Evolutionary conservation across 2,113 vertebrate genomes (phyloP), one percentile per base, ranked within the genome.

Genomic region (Lepus timidus): DNA sequence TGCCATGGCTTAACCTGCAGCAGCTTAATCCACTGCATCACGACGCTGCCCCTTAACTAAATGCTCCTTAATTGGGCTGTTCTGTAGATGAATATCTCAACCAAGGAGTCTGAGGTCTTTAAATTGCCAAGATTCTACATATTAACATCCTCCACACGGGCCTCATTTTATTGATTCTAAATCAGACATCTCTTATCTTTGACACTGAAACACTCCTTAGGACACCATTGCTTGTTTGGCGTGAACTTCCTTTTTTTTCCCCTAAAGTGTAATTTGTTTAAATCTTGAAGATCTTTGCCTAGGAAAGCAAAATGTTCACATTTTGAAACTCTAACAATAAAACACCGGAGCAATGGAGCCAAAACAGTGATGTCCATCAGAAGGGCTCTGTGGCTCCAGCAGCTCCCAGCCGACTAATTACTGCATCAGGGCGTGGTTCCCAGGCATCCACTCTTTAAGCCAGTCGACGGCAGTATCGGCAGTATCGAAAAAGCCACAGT

Each of bases 311-410:
- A 95, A 88, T 95, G 94, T 95, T 96, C 96, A 95, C 96, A 96
- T 85, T 94, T 89, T 91, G 82, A 88, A 96, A 76, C 58, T 88
- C 95, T 95, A 95, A 97, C 97, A 96, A 97, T 97, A 96, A 97
- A 92, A 85, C 67, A 82, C 85, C 73, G 23, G 85, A 8, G 55
- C 88, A 55, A 76, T 92, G 90, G 91, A 96, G 96, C 88, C 94
- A 96, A 97, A 97, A 96, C 94, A 94, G 65, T 96, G 88, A 67
- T 96, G 93, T 94, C 71, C 92, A 55, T 96, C 95, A 96, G 89
- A 96, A 97, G 88, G 62, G 55, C 39, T 90, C 88, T 91, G 25
- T 86, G 88, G 88, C 86, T 90, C 52, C 58, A 86, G n/a, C 27
- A 14, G 90, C 2, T 79, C 94, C 94, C 61, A 31, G 85, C 89